phyloP scores from a whole-genome alignment of 2,113 vertebrate genomes.

The Gorsachius goisagi region DNA sequence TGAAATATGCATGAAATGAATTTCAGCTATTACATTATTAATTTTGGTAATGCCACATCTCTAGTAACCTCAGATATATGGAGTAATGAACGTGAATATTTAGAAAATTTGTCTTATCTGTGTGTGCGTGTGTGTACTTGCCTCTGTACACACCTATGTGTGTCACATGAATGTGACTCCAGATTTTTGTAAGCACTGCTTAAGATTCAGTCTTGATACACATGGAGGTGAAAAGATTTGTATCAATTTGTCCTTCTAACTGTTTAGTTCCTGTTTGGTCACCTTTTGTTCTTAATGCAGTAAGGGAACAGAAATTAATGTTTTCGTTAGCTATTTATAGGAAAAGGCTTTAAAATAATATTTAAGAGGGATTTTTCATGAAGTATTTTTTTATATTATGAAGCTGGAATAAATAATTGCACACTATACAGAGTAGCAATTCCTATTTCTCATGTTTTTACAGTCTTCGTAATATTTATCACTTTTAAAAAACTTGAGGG shows the following conservation, averaged over 20 bases:
- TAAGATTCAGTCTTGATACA: not conserved
- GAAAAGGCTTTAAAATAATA: not conserved
- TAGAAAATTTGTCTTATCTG: not conserved
- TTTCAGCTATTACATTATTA: conserved; percentile 24
- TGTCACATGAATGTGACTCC: not conserved
- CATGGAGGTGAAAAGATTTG: not conserved
- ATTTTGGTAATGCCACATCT: not conserved
- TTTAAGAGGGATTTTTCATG: not conserved
- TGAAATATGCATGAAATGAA: conserved; percentile 20
- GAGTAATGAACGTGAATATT: not conserved
- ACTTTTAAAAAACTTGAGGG: not conserved
- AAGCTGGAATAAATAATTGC: not conserved
- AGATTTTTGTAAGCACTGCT: not conserved
- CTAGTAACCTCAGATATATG: not conserved
- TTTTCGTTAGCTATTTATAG: not conserved
- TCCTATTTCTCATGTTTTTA: not conserved
- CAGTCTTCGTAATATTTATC: not conserved
- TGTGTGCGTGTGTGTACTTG: not conserved
- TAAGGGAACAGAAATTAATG: not conserved
- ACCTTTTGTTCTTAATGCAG: not conserved
- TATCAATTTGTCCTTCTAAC: not conserved
- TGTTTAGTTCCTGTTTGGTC: not conserved
- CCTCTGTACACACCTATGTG: not conserved
- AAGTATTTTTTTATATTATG: not conserved
- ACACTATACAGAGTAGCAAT: not conserved